Conservation (phyloP, 2,113 vertebrate species). For the Bubo blakistoni region DNA sequence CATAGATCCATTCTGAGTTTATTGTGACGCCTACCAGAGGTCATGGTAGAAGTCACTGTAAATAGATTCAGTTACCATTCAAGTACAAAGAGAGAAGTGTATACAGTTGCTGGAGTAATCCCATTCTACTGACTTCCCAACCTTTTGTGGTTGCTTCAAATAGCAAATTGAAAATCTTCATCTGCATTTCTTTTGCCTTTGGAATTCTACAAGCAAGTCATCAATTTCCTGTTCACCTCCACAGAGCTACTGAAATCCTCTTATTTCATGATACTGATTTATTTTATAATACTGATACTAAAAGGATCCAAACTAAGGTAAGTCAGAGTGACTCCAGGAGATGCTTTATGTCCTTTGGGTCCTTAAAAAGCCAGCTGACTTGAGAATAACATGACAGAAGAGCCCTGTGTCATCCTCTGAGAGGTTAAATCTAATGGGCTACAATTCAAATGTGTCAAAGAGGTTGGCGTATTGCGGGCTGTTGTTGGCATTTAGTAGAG, state of each 20-base stretch:
- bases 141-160: background rate
- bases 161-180: background rate
- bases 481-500: background rate
- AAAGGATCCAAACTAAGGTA: background rate
- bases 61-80: slow-evolving; percentile 23
- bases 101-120: background rate
- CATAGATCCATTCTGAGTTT: slow-evolving; percentile 33
- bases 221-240: background rate
- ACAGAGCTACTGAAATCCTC: background rate
- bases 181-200: background rate
- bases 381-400: background rate
- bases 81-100: background rate
- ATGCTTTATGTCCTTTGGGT: background rate
- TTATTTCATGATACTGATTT: background rate
- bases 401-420: background rate
- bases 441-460: background rate
- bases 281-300: background rate
- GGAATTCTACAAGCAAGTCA: background rate
- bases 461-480: background rate
- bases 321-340: background rate
- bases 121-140: background rate
- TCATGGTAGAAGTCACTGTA: background rate
- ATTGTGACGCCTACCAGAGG: slow-evolving; percentile 18
- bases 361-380: background rate
- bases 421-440: background rate